Conservation (phyloP, 2,888 invertebrate species). For the Notodonta ziczac region DNA sequence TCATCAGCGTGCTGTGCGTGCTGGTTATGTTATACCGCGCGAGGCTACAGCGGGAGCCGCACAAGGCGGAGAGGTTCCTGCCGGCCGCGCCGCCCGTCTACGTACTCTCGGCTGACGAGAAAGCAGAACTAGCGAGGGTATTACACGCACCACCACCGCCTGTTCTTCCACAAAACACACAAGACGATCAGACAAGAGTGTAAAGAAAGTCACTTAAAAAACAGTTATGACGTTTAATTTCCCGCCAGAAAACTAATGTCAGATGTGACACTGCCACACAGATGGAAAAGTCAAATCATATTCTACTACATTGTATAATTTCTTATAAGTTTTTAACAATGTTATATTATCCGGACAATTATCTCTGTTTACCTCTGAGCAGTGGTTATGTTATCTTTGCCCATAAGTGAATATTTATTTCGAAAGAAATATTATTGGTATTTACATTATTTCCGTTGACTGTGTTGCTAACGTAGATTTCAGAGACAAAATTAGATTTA, state of each 20-base stretch:
- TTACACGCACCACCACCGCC: slow-evolving; percentile 70
- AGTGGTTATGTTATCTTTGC: no score
- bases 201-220: slow-evolving; percentile 42
- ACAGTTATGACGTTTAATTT: slow-evolving; percentile 24
- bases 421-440: no score
- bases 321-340: no score
- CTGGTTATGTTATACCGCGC: slow-evolving; percentile 90
- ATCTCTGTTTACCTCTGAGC: no score
- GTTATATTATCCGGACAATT: no score
- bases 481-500: no score
- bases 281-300: no score
- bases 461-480: no score
- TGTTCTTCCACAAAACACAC: slow-evolving; percentile 33
- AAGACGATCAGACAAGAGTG: slow-evolving; percentile 62
- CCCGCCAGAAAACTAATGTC: slow-evolving; percentile 25
- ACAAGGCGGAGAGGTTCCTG: slow-evolving; percentile 85
- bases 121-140: slow-evolving; percentile 79
- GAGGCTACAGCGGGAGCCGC: slow-evolving; percentile 77
- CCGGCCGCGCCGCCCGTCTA: slow-evolving; percentile 88
- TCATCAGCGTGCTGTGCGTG: slow-evolving; percentile 90
- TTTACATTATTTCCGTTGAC: slow-evolving; percentile 4
- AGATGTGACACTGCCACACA: neutral
- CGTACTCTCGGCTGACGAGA: slow-evolving; percentile 87
- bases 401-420: no score
- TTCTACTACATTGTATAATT: no score